A percentile compares a stretch with the other conserved stretches of the same genome.
Evolutionary conservation across 2,113 vertebrate genomes (phyloP).

Genomic region (Melanostigma gelatinosum): DNA sequence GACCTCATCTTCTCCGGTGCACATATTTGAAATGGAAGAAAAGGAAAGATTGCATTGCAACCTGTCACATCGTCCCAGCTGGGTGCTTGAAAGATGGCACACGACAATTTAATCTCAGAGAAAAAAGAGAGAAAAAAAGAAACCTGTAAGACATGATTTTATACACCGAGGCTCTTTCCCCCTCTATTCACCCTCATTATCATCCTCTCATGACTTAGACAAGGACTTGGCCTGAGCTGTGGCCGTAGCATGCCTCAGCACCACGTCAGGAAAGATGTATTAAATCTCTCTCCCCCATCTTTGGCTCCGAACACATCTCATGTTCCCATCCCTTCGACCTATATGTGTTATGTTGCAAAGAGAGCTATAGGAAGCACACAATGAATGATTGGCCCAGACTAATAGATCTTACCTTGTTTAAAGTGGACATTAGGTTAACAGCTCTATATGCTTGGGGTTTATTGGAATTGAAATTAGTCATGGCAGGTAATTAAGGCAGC

Average conservation of each 20-base stretch:
- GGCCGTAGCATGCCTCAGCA: conserved; percentile 51
- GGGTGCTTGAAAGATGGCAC: conserved; percentile 55
- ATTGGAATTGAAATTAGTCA: conserved; percentile 40
- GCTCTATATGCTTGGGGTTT: conserved; percentile 31
- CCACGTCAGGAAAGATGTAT: conserved; percentile 51
- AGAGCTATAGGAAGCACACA: conserved; percentile 18
- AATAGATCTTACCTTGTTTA: conserved; percentile 27
- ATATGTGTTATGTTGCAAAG: conserved; percentile 34
- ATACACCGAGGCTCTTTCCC: conserved; percentile 31
- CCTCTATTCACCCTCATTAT: conserved; percentile 58
- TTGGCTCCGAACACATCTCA: conserved; percentile 33
- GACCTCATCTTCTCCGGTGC: conserved; percentile 43
- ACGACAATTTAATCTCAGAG: conserved; percentile 50
- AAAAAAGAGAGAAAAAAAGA: conserved; percentile 42
- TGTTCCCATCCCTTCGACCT: conserved; percentile 42
- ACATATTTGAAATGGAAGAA: conserved; percentile 34
- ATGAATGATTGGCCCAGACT: conserved; percentile 34
- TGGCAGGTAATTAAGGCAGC: conserved; percentile 51
- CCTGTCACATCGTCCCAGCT: conserved; percentile 37
- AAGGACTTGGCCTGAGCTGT: conserved; percentile 30
- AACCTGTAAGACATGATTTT: conserved; percentile 39
- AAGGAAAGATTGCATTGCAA: conserved; percentile 45
- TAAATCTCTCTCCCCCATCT: conserved; percentile 49
- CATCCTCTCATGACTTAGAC: conserved; percentile 53
- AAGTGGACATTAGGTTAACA: conserved; percentile 33